Base-by-base conservation (phyloP, 2,797 vertebrate species). In the Sylvia borin region DNA sequence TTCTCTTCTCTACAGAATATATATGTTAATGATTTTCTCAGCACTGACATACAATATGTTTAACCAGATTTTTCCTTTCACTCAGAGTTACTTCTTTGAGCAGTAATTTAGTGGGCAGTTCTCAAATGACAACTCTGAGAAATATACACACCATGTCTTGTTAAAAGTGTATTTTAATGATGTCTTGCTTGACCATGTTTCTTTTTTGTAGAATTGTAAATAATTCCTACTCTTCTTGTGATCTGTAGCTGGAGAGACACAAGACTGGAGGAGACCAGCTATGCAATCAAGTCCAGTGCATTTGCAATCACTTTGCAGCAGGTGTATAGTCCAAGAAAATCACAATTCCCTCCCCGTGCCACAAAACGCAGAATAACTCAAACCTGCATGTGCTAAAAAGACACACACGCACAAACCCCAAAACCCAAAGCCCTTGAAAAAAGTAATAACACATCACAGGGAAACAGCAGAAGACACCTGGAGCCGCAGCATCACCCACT, bases 101-200 rank as follows among this genome's bases (percentile, higher is more conserved):
- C 90, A 85, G 94, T 95, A 97, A 96, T 96, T 96, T 95, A 96
- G 94, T 95, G 88, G 95, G 91, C 91, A 96, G 89, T 94, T 95
- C 94, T 95, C 80, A 95, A 82, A 90, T 70, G 88, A 92, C 93
- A 92, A 62, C 71, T 70, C 85, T 48, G 67, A 95, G 92, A 95
- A 95, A 95, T 96, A 95, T 61, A 79, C 74, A 74, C 77, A 84
- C 40, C 67, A 48, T 4, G 4, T 86, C 91, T 95, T 90, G 74
- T 92, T 93, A 93, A 95, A 80, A 76, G 84, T 71, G 88, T 68
- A 57, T 96, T 95, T 95, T 95, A 96, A 93, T 92, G 93, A 95
- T 77, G 61, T 61, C 88, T 92, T 90, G 71, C 93, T 94, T 95
- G 95, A 95, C 93, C 84, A 88, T 94, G 92, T 93, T 95, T 92